Percentiles rank a stretch among this genome's conserved stretches.
phyloP scores from a whole-genome alignment of 2,113 vertebrate species.

The Toxotes chatareus region DNA sequence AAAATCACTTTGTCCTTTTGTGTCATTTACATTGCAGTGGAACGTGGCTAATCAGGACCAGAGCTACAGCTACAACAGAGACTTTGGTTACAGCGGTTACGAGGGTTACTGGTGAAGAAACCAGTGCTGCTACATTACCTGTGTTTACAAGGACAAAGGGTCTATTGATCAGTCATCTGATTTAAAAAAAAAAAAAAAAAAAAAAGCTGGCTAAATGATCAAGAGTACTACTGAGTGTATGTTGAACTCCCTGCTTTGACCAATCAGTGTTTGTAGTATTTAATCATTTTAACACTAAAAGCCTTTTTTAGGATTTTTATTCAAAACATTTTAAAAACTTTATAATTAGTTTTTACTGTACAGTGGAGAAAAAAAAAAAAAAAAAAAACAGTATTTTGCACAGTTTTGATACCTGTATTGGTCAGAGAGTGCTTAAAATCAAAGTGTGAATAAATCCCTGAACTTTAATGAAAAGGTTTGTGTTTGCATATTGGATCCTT shows the following conservation, averaged over 20 bases:
- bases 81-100: slow-evolving; percentile 68
- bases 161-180: not conserved
- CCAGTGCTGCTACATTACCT: not conserved
- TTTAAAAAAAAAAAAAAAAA: not conserved
- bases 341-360: slow-evolving; percentile 15
- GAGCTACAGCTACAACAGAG: slow-evolving; percentile 79
- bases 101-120: slow-evolving; percentile 84
- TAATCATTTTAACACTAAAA: not conserved
- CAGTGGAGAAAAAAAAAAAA: slow-evolving; percentile 24
- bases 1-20: not conserved
- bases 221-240: not conserved
- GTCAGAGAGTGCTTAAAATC: not conserved
- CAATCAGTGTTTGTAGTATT: slow-evolving; percentile 35
- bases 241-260: slow-evolving; percentile 4
- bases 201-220: not conserved
- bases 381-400: slow-evolving; percentile 1
- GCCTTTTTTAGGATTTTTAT: slow-evolving; percentile 36
- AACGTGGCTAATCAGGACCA: slow-evolving; percentile 83
- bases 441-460: slow-evolving; percentile 30
- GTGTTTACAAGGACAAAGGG: not conserved
- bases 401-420: not conserved
- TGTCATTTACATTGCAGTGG: slow-evolving; percentile 83
- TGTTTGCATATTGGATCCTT: slow-evolving; percentile 14
- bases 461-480: not conserved
- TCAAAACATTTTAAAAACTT: slow-evolving; percentile 20